These are phyloP conservation scores for Sinocyclocheilus maitianheensis DNA, from an alignment of 2,113 vertebrate species.

Conservation along the genomic window DNA sequence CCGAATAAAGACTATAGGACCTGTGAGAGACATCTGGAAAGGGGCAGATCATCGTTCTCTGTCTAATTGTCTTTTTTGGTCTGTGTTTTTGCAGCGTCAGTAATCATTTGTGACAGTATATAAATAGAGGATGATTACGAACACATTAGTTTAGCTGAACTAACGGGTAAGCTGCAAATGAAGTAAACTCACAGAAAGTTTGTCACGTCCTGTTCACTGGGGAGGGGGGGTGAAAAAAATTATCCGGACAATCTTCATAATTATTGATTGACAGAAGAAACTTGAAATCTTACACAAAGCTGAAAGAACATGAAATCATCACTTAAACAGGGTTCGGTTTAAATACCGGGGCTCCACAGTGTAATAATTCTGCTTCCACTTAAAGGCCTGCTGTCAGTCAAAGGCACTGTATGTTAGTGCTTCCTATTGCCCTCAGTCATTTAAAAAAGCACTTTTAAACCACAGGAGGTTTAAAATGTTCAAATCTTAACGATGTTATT, in stretches of 20 bases:
- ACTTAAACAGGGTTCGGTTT: neutral
- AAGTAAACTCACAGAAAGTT: too few relatives aligned
- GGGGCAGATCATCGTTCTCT: neutral
- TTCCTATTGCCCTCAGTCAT: neutral
- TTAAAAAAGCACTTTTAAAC: neutral
- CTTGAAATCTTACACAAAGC: neutral
- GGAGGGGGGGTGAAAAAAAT: neutral
- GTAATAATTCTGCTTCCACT: neutral
- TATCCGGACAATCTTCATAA: neutral
- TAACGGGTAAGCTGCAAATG: neutral
- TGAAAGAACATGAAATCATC: neutral
- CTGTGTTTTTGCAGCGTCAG: neutral
- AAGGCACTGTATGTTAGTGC: neutral
- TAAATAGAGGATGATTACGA: neutral
- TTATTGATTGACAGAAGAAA: neutral
- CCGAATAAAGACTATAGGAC: neutral
- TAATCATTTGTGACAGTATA: constrained; percentile 5
- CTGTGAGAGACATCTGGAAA: neutral
- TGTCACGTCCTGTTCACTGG: neutral
- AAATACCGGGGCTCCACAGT: neutral
- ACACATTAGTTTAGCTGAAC: neutral
- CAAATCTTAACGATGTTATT: neutral
- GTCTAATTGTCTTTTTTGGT: neutral
- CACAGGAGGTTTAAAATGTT: too few relatives aligned
- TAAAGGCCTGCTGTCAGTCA: neutral